phyloP scores from a whole-genome alignment of 2,797 vertebrate genomes.

The Typhlichthys eigenmanni region DNA sequence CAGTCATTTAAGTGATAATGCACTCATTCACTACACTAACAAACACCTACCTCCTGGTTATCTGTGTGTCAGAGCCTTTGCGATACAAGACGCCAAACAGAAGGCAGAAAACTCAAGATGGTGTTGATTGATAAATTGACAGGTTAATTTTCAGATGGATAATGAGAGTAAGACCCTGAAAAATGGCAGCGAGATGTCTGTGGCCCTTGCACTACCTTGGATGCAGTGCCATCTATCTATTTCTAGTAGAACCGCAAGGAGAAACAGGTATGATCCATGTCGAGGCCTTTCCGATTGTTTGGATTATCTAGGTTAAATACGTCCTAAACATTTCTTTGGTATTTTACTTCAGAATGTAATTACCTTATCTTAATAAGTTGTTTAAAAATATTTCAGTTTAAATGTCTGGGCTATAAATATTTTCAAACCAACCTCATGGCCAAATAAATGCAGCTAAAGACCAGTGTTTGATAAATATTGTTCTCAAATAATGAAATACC shows the following conservation, averaged over 20 bases:
- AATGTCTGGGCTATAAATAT: not conserved
- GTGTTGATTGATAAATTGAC: constrained; percentile 99
- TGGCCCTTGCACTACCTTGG: constrained; percentile 85
- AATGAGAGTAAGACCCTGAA: constrained; percentile 94
- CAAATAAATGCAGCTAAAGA: not conserved
- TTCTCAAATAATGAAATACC: not conserved
- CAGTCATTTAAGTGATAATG: constrained; percentile 99
- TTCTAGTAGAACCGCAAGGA: constrained; percentile 81
- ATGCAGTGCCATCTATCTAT: constrained; percentile 99
- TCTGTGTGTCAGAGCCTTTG: constrained; percentile 89
- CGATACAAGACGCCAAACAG: constrained; percentile 82
- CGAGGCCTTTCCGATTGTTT: constrained; percentile 53
- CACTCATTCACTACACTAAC: constrained; percentile 96
- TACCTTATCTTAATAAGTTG: not conserved
- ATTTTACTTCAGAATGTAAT: constrained; percentile 18
- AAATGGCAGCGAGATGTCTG: constrained; percentile 72
- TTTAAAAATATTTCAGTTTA: constrained; percentile 13
- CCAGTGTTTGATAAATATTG: not conserved
- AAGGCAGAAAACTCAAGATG: constrained; percentile 92
- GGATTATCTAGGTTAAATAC: constrained; percentile 48
- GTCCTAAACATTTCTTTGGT: constrained; percentile 26
- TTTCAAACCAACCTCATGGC: not conserved
- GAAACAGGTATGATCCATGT: constrained; percentile 53
- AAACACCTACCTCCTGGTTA: constrained; percentile 94
- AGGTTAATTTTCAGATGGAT: constrained; percentile 99